These are phyloP conservation scores for Chrysotoxum bicinctum DNA, from an alignment of 2,888 invertebrate genomes.

Conservation along the genomic window DNA sequence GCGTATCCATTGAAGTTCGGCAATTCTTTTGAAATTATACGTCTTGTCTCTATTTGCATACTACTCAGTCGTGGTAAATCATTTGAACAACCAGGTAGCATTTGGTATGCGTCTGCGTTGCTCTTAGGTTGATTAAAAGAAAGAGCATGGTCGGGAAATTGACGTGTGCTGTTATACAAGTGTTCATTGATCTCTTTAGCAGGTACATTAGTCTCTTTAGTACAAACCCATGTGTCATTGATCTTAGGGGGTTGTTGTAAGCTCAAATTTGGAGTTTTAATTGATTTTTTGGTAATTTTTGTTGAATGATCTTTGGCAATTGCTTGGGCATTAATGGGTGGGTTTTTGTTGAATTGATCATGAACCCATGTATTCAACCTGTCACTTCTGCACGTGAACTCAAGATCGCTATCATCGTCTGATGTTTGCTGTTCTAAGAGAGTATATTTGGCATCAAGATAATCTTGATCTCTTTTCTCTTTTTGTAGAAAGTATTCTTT, in stretches of 20 bases:
- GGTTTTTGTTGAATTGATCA: background rate
- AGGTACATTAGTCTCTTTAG: background rate
- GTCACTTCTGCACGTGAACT: background rate
- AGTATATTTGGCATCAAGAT: background rate
- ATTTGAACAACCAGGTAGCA: background rate
- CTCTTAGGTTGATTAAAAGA: background rate
- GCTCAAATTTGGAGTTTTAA: background rate
- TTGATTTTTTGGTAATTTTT: background rate
- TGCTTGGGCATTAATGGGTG: background rate
- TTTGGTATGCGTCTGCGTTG: background rate
- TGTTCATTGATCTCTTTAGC: background rate
- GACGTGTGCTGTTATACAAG: background rate
- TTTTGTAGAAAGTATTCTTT: background rate
- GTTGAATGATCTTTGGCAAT: background rate
- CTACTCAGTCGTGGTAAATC: background rate
- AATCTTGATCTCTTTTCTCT: background rate
- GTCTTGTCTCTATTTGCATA: background rate
- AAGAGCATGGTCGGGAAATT: background rate
- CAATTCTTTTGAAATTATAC: background rate
- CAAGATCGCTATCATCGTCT: too few relatives aligned
- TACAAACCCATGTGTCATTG: background rate
- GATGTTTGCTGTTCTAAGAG: conserved; percentile 1
- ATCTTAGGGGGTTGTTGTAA: too few relatives aligned
- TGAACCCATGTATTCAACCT: background rate
- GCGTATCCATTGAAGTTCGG: background rate